Percentiles rank a stretch among this genome's conserved stretches.
Evolutionary conservation across 2,797 vertebrate species (phyloP).

Genomic region (Meriones psammophilus): DNA sequence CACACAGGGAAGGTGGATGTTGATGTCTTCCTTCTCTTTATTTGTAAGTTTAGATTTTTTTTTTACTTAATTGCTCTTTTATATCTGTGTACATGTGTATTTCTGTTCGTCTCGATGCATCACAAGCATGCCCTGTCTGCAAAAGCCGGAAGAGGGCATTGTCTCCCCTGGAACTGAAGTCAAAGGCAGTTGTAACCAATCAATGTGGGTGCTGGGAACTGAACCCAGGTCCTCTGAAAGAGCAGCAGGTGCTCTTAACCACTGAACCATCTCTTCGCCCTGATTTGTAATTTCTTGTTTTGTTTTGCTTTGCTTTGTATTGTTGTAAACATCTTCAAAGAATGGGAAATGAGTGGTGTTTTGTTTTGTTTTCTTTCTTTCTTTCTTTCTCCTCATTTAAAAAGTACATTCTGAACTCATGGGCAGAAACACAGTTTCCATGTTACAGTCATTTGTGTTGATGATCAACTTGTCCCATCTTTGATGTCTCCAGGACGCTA

Average conservation of each 20-base stretch:
- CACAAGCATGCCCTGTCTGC: no score
- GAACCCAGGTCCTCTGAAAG: neutral
- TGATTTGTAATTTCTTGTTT: neutral
- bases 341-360: neutral
- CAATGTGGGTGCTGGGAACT: neutral
- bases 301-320: no score
- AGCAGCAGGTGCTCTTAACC: neutral
- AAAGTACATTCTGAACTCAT: neutral
- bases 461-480: neutral
- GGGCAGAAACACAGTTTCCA: neutral
- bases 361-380: neutral
- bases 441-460: neutral
- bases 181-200: neutral
- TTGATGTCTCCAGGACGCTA: neutral
- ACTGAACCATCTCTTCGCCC: neutral
- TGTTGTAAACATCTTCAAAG: neutral
- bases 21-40: neutral
- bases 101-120: neutral
- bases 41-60: neutral
- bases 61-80: neutral
- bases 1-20: neutral
- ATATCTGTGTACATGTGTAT: neutral
- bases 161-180: neutral
- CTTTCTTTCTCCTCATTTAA: neutral
- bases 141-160: neutral